Conservation (phyloP, 1,140 invertebrate species). For the Lepidurus apus region DNA sequence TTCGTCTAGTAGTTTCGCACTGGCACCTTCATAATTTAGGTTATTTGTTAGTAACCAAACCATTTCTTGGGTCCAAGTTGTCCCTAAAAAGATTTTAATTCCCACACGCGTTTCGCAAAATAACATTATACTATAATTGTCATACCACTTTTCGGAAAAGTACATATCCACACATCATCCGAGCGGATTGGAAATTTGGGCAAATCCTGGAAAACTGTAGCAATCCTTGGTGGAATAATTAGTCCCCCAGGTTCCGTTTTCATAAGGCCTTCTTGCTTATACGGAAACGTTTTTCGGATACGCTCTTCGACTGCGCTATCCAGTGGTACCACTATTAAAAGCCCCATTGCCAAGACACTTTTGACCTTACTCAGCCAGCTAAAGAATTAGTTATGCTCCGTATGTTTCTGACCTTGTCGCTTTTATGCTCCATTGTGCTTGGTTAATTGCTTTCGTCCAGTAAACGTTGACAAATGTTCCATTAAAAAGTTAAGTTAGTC, state of each 20-base stretch:
- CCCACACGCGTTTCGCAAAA: too few species aligned
- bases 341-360: background rate
- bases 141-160: slow-evolving; percentile 25
- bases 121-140: background rate
- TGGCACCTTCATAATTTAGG: slow-evolving; percentile 66
- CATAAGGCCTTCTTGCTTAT: slow-evolving; percentile 9
- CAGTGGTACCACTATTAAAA: background rate
- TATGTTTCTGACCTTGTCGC: too few species aligned
- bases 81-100: slow-evolving; percentile 52
- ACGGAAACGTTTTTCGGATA: background rate
- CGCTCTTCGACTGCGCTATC: slow-evolving; percentile 12
- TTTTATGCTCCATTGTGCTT: too few species aligned
- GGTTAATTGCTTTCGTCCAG: too few species aligned
- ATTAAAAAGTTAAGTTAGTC: too few species aligned
- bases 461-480: too few species aligned
- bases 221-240: slow-evolving; percentile 7
- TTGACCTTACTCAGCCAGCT: too few species aligned
- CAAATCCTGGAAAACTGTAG: background rate
- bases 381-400: too few species aligned
- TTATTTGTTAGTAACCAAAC: slow-evolving; percentile 76
- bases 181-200: background rate
- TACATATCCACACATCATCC: background rate
- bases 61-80: slow-evolving; percentile 84
- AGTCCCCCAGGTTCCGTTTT: background rate
- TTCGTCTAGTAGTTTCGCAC: slow-evolving; percentile 53